These are phyloP conservation scores for Xylocopa sonorina DNA, from an alignment of 1,140 invertebrate species.

Conservation along the genomic window DNA sequence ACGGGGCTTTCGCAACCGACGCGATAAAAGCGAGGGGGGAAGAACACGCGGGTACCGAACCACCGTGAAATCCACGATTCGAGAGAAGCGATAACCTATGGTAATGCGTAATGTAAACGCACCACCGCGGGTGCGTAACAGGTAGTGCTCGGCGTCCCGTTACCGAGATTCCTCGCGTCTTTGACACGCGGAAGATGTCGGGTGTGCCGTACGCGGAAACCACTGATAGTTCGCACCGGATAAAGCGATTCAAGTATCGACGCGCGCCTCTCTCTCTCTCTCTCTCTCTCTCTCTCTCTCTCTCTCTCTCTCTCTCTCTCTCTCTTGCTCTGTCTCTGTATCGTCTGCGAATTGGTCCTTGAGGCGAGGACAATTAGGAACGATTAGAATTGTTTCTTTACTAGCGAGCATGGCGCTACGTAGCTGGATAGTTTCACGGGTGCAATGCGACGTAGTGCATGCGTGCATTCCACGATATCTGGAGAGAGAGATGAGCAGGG, in stretches of 20 bases:
- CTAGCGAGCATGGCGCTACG: background rate
- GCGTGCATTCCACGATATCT: slow-evolving; percentile 15
- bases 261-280: too few relatives aligned
- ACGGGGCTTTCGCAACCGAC: slow-evolving; percentile 21
- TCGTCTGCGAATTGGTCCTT: background rate
- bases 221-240: background rate
- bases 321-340: too few relatives aligned
- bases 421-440: slow-evolving; percentile 30
- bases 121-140: slow-evolving; percentile 54
- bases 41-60: background rate
- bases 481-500: background rate
- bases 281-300: too few relatives aligned
- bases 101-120: slow-evolving; percentile 55
- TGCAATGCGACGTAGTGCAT: slow-evolving; percentile 3
- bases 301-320: too few relatives aligned
- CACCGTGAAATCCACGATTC: slow-evolving; percentile 23
- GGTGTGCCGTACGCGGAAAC: slow-evolving; percentile 7
- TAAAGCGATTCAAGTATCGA: too few relatives aligned
- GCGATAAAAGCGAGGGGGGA: background rate
- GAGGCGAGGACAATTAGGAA: slow-evolving; percentile 45
- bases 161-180: slow-evolving; percentile 53
- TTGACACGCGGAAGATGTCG: slow-evolving; percentile 31
- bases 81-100: slow-evolving; percentile 54
- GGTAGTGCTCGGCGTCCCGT: slow-evolving; percentile 60
- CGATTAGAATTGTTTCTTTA: slow-evolving; percentile 44